A percentile compares a stretch with the other conserved stretches of the same genome.
Evolutionary conservation across 2,888 invertebrate species (phyloP).

Genomic region (Thecophora atra): DNA sequence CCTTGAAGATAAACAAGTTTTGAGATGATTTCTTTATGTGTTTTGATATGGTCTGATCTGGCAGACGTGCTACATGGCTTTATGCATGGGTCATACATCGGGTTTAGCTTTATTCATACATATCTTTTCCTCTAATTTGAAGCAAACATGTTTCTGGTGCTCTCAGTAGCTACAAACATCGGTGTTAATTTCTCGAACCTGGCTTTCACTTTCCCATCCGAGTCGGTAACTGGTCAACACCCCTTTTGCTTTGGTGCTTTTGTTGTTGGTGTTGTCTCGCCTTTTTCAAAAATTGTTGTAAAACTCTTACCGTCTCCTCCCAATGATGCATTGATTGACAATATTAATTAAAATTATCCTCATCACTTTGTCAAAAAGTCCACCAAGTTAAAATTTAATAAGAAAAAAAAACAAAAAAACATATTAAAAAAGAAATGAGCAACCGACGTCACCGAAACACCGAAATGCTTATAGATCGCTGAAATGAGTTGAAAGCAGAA

Average conservation of each 20-base stretch:
- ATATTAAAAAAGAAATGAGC: background rate
- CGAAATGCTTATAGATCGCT: too few relatives aligned
- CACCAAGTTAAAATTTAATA: too few relatives aligned
- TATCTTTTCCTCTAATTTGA: too few relatives aligned
- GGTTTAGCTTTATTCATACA: background rate
- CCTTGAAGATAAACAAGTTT: background rate
- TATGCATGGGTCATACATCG: too few relatives aligned
- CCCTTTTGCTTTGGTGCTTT: constrained; percentile 4
- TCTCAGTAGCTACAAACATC: too few relatives aligned
- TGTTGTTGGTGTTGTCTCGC: too few relatives aligned
- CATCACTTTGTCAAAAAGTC: constrained; percentile 26
- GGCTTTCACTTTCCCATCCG: too few relatives aligned
- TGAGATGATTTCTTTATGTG: background rate
- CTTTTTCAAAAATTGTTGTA: background rate
- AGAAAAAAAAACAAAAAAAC: background rate
- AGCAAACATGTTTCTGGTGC: too few relatives aligned
- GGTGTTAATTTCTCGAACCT: too few relatives aligned
- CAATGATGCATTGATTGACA: constrained; percentile 28
- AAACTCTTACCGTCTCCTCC: background rate
- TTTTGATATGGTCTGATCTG: background rate
- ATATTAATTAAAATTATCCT: too few relatives aligned
- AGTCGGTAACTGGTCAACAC: constrained; percentile 7
- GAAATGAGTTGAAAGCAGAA: background rate
- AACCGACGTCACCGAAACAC: constrained; percentile 1
- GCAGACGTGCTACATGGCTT: background rate